phyloP scores from a whole-genome alignment of 2,888 invertebrate genomes.

The Allygus modestus region DNA sequence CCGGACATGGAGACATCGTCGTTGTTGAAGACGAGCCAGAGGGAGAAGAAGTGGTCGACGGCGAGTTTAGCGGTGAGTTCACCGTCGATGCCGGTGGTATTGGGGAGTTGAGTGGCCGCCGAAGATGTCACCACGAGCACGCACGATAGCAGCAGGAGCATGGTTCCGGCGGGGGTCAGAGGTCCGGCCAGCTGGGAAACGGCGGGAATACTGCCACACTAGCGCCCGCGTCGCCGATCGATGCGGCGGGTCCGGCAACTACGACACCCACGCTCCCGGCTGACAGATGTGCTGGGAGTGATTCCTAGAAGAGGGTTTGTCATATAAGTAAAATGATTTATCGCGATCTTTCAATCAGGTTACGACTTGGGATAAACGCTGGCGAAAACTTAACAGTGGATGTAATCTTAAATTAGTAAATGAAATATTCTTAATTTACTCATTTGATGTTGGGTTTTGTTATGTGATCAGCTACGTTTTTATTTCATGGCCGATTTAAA shows the following conservation, averaged over 20 bases:
- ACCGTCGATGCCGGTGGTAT: constrained; percentile 76
- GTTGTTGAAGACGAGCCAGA: constrained; percentile 77
- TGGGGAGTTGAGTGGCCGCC: constrained; percentile 73
- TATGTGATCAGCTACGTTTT: no score
- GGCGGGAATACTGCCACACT: constrained; percentile 35
- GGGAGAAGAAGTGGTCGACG: constrained; percentile 77
- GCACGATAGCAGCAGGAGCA: constrained; percentile 9
- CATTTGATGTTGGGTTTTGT: no score
- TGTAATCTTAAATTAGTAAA: no score
- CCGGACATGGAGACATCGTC: constrained; percentile 73
- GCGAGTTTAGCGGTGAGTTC: constrained; percentile 76
- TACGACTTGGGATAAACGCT: no score
- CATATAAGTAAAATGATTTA: no score
- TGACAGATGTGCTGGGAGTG: no score
- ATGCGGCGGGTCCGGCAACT: constrained; percentile 27
- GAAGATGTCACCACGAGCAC: background rate
- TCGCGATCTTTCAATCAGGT: no score
- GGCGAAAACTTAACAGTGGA: no score
- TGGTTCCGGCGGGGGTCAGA: background rate
- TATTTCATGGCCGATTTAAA: no score
- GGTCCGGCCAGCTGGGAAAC: constrained; percentile 28
- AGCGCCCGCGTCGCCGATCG: constrained; percentile 24
- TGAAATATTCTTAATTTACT: no score
- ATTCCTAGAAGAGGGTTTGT: no score
- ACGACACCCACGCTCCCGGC: constrained; percentile 3